Conservation (phyloP, 2,888 invertebrate species). For the Formica aserva region DNA sequence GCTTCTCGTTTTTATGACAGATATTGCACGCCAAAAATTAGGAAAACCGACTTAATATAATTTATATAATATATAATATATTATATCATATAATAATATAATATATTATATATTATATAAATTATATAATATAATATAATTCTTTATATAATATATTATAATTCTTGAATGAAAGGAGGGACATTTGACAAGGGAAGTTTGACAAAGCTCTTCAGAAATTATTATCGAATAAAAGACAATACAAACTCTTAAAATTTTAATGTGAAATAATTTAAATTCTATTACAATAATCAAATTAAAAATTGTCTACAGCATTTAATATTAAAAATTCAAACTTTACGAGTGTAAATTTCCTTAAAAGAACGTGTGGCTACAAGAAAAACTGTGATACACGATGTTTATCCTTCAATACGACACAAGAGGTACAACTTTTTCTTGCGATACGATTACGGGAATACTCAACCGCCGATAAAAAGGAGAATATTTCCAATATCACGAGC, state of each 20-base stretch:
- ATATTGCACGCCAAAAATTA: not conserved
- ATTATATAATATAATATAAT: no score
- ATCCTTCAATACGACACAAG: conserved; percentile 37
- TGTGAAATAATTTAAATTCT: not conserved
- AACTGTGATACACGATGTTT: conserved; percentile 15
- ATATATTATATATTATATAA: no score
- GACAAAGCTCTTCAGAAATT: not conserved
- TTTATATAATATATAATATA: no score
- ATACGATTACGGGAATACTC: conserved; percentile 58
- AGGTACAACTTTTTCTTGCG: conserved; percentile 53
- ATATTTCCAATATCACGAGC: conserved; percentile 67
- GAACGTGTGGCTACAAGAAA: not conserved
- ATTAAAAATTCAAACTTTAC: not conserved
- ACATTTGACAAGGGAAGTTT: not conserved
- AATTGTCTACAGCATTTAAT: not conserved
- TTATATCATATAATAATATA: no score
- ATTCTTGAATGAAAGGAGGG: not conserved
- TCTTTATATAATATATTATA: no score
- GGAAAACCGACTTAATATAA: not conserved
- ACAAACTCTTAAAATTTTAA: not conserved
- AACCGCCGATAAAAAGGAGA: conserved; percentile 56
- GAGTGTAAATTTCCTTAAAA: not conserved
- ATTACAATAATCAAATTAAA: not conserved
- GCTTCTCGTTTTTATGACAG: no score
- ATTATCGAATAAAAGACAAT: not conserved